These are phyloP conservation scores for Poecilia gillii DNA, from an alignment of 2,797 vertebrate species.

Conservation along the genomic window DNA sequence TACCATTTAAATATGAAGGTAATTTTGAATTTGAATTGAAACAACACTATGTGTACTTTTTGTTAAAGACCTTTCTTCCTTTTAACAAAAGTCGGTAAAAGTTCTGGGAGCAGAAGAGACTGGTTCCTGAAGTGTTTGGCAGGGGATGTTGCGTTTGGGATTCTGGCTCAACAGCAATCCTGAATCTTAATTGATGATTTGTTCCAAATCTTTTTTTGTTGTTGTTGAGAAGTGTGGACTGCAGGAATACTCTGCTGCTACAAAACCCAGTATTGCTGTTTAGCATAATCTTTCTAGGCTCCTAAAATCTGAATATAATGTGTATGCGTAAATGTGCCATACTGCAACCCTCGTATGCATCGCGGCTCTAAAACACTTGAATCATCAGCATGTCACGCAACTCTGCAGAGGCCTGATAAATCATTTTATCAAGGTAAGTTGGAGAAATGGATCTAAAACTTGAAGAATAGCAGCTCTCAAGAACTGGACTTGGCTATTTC, in stretches of 20 bases:
- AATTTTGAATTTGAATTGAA: too few relatives aligned
- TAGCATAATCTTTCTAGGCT: neutral
- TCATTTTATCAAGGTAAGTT: neutral
- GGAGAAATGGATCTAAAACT: neutral
- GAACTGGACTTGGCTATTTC: neutral
- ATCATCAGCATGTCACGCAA: neutral
- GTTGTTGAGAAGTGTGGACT: neutral
- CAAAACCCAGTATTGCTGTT: neutral
- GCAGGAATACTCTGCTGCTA: neutral
- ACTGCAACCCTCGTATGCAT: neutral
- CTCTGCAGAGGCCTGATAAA: neutral
- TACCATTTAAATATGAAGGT: neutral
- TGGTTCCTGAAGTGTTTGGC: neutral
- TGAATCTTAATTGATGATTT: neutral
- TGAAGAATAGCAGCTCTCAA: neutral
- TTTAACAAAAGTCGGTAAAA: neutral
- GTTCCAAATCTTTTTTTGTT: neutral
- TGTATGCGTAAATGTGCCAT: neutral
- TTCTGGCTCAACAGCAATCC: neutral
- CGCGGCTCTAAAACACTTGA: neutral
- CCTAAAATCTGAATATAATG: neutral
- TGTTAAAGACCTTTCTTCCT: neutral
- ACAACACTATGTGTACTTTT: too few relatives aligned
- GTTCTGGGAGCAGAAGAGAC: neutral
- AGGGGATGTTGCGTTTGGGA: neutral